A percentile compares a stretch with the other conserved stretches of the same genome.
Conservation (phyloP, 2,888 invertebrate species). For the Margaritifera margaritifera region DNA sequence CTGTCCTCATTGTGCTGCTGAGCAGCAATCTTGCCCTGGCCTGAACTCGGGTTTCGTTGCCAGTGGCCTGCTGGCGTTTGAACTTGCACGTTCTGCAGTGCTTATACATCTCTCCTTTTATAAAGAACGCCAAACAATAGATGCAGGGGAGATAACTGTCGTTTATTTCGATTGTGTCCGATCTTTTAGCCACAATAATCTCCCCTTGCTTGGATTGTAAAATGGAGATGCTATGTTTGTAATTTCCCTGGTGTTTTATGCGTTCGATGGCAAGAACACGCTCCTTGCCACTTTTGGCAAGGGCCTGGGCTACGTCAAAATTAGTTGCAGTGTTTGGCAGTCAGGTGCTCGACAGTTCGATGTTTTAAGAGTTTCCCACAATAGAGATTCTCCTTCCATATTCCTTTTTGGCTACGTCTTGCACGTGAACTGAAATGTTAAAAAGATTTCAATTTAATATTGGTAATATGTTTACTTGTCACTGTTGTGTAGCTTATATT, state of each 20-base stretch:
- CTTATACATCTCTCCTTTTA: constrained; percentile 3
- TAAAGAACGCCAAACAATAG: constrained; percentile 6
- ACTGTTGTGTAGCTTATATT: no score
- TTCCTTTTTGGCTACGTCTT: no score
- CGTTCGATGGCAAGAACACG: background rate
- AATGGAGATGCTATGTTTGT: constrained; percentile 6
- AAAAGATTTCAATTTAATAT: no score
- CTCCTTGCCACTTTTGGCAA: background rate
- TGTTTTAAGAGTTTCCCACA: constrained; percentile 5
- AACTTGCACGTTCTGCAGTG: background rate
- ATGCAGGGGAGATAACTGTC: constrained; percentile 7
- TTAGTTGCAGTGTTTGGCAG: background rate
- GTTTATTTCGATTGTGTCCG: background rate
- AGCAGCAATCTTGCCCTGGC: background rate
- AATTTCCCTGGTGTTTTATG: constrained; percentile 4
- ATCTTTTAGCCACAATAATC: constrained; percentile 1
- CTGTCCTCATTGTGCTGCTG: background rate
- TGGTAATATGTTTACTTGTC: no score
- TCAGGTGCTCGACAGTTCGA: constrained; percentile 7
- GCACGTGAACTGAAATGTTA: no score
- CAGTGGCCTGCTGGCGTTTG: background rate
- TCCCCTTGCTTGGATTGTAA: background rate
- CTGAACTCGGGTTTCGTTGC: background rate
- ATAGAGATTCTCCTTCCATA: background rate
- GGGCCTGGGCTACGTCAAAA: background rate